Evolutionary conservation across 1,140 invertebrate genomes (phyloP), one percentile per base, ranked within the genome.

Genomic region (Drosophila seguyi): DNA sequence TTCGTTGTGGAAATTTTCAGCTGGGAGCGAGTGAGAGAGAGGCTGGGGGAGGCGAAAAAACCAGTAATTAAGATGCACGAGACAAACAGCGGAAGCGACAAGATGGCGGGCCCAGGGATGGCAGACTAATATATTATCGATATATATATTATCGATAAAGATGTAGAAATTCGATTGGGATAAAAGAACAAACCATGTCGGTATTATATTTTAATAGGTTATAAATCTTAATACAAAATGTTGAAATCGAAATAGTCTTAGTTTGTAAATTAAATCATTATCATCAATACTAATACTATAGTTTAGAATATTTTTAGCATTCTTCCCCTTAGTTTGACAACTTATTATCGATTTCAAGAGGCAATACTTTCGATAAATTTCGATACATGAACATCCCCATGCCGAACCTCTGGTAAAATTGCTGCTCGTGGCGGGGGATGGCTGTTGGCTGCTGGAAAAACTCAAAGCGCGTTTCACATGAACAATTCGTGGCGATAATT

Each of bases 401-500:
- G 18, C 1, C 13, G 62, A 53, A 73, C 76, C 72, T 66, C 45
- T 75, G 62, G 56, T 44, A 39, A 55, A 79, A 79, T 76, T 73
- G 71, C 34, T 87, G 71, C 63, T 79, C 83, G 56, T 52, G 42
- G 20, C 20, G 14, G 45, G n/a, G 20, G 22, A 20, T 31, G 48
- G 27, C 36, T 52, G 50, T 16, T 48, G 52, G 38, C 48, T 38
- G 60, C 50, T 42, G 34, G 52, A 63, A 75, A 68, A 76, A 68
- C 79, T 67, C 48, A 58, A 45, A 29, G 56, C 53, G 27, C 80
- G 80, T 88, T 88, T 84, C 84, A 88, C 84, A 84, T 88, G 84
- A 88, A 84, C 80, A 88, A 90, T 84, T 88, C 84, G 80, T 90
- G 84, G 84, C 85, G 80, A 90, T 88, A 90, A 88, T 90, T 90